These are phyloP conservation scores for Anguilla megastoma DNA, from an alignment of 2,797 vertebrate genomes.

Conservation along the genomic window DNA sequence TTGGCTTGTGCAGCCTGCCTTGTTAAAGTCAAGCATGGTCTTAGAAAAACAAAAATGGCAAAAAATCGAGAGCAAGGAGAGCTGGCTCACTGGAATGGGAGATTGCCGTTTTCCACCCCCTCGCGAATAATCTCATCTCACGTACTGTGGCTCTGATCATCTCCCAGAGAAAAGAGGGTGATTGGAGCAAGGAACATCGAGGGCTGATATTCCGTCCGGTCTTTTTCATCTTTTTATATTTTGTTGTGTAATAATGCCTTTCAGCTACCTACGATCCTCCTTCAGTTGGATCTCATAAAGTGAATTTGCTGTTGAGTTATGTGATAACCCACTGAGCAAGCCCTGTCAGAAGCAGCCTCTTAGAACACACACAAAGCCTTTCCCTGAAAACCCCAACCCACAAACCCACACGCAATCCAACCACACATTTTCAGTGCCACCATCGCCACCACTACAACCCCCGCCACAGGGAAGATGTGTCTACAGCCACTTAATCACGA, in stretches of 20 bases:
- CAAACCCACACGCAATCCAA: not conserved
- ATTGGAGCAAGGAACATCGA: constrained; percentile 24
- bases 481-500: not conserved
- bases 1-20: not conserved
- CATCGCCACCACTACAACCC: not conserved
- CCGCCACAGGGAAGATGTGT: not conserved
- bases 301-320: constrained; percentile 13
- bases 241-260: constrained; percentile 38
- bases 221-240: constrained; percentile 28
- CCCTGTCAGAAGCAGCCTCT: constrained; percentile 28
- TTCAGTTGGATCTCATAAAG: constrained; percentile 22
- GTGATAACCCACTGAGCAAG: constrained; percentile 26
- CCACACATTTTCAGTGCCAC: not conserved
- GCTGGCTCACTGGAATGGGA: constrained; percentile 1
- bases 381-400: not conserved
- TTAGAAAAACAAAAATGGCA: not conserved
- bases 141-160: constrained; percentile 27
- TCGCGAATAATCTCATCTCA: constrained; percentile 24
- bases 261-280: constrained; percentile 35
- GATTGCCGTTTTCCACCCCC: constrained; percentile 23
- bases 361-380: not conserved
- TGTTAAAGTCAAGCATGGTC: not conserved
- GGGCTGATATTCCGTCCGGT: constrained; percentile 19
- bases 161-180: constrained; percentile 21
- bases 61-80: not conserved